These are phyloP conservation scores for Semotilus atromaculatus DNA, from an alignment of 2,797 vertebrate species.

Conservation along the genomic window DNA sequence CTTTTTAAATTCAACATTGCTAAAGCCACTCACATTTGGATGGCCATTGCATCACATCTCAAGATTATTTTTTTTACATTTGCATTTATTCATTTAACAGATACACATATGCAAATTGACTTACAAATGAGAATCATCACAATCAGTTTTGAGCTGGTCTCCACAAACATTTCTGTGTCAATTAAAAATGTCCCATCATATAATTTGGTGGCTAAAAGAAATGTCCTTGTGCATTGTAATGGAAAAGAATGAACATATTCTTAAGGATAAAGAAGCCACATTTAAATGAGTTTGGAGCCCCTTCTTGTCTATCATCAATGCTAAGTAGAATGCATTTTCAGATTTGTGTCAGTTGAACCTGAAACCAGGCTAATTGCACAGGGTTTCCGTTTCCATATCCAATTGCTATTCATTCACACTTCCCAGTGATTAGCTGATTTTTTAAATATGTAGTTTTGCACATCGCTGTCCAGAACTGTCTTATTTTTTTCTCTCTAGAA, in stretches of 20 bases:
- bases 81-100: not conserved
- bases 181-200: not conserved
- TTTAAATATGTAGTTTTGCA: not conserved
- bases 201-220: not conserved
- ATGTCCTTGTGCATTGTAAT: not conserved
- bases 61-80: not conserved
- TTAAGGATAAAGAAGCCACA: not conserved
- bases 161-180: not conserved
- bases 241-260: not conserved
- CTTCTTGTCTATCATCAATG: not conserved
- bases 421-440: not conserved
- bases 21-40: not conserved
- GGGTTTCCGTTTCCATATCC: not conserved
- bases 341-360: not conserved
- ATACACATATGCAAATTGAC: not conserved
- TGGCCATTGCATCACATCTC: not conserved
- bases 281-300: not conserved
- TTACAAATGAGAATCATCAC: not conserved
- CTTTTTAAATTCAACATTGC: not conserved
- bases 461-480: not conserved
- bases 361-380: not conserved
- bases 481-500: not conserved
- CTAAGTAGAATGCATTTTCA: not conserved
- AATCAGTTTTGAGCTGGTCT: not conserved
- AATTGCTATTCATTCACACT: not conserved